phyloP scores from a whole-genome alignment of 2,113 vertebrate genomes.

The Guaruba guarouba region DNA sequence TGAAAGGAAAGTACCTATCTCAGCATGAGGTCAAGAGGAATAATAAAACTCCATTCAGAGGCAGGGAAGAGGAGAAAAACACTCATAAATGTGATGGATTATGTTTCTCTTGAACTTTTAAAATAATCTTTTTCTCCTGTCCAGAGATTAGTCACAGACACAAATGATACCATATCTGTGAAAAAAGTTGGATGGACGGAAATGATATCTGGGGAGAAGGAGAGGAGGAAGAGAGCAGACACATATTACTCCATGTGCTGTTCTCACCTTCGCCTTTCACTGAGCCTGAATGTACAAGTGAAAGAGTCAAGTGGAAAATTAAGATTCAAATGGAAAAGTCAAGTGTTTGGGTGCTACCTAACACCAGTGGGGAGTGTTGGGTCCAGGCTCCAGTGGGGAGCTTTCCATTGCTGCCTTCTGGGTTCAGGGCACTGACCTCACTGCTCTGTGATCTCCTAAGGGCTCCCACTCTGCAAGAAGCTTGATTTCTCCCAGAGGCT shows the following conservation, averaged over 20 bases:
- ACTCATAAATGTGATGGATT: slow-evolving; percentile 47
- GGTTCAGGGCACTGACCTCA: neutral
- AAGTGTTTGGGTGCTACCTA: neutral
- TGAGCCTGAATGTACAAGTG: neutral
- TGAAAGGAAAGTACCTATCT: slow-evolving; percentile 54
- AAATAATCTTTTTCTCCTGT: slow-evolving; percentile 16
- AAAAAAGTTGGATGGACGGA: neutral
- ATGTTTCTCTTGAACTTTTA: slow-evolving; percentile 32
- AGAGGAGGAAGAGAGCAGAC: neutral
- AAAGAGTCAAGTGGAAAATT: neutral
- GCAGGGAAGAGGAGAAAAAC: slow-evolving; percentile 36
- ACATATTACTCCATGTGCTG: neutral
- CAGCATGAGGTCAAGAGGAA: slow-evolving; percentile 41
- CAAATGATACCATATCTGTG: slow-evolving; percentile 10
- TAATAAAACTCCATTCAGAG: slow-evolving; percentile 50
- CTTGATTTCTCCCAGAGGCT: slow-evolving; percentile 3
- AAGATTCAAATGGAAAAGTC: neutral
- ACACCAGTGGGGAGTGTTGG: neutral
- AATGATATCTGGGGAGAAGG: neutral
- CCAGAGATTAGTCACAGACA: slow-evolving; percentile 35
- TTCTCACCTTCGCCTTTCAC: neutral
- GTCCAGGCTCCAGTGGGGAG: neutral
- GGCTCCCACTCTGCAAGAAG: neutral
- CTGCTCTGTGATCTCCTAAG: fast-evolving
- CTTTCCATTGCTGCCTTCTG: neutral